These are phyloP conservation scores for Deilephila porcellus DNA, from an alignment of 2,888 invertebrate genomes.

Conservation along the genomic window DNA sequence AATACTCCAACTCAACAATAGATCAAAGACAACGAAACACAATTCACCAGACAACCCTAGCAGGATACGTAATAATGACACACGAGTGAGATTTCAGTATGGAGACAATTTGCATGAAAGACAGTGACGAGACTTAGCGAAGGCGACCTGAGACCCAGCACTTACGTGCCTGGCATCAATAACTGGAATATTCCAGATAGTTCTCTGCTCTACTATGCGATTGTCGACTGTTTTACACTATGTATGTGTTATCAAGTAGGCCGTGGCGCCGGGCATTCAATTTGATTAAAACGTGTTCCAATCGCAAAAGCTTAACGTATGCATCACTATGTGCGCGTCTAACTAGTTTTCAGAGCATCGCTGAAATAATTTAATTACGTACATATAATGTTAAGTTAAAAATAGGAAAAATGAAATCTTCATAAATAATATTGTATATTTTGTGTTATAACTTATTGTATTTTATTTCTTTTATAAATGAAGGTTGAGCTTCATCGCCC, in stretches of 20 bases:
- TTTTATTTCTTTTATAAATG: too few relatives aligned
- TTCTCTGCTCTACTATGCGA: slow-evolving; percentile 4
- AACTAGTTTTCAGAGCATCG: not conserved
- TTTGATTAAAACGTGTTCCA: slow-evolving; percentile 22
- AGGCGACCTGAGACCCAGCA: slow-evolving; percentile 11
- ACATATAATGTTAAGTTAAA: too few relatives aligned
- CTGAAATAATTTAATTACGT: too few relatives aligned
- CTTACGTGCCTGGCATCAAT: slow-evolving; percentile 25
- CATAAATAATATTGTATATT: too few relatives aligned
- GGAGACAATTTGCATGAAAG: slow-evolving; percentile 18
- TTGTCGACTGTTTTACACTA: slow-evolving; percentile 16
- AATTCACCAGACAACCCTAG: not conserved
- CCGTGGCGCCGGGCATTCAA: slow-evolving; percentile 4
- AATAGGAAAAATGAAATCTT: too few relatives aligned
- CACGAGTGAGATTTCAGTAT: slow-evolving; percentile 1
- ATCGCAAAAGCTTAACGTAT: not conserved
- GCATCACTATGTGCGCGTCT: not conserved
- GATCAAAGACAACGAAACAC: not conserved
- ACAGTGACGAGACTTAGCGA: slow-evolving; percentile 29
- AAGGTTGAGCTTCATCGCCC: too few relatives aligned
- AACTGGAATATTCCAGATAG: slow-evolving; percentile 5
- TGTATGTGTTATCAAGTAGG: not conserved
- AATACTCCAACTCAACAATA: too few relatives aligned
- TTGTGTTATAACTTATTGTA: too few relatives aligned
- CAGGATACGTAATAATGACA: slow-evolving; percentile 7